Evolutionary conservation across 2,888 invertebrate species (phyloP).

Genomic region (Cecidostiba fungosa): DNA sequence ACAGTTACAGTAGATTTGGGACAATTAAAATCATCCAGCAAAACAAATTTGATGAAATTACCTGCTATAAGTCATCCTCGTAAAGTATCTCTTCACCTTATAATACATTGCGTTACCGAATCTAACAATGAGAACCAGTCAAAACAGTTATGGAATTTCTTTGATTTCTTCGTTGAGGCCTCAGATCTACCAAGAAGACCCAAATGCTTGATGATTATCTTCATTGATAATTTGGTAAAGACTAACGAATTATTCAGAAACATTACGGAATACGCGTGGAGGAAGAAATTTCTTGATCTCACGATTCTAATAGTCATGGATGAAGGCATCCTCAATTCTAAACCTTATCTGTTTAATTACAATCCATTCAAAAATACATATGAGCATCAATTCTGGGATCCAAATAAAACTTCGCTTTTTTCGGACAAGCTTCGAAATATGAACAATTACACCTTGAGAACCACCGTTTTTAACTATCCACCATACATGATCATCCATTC

Average conservation of each 20-base stretch:
- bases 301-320: background rate
- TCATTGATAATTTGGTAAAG: background rate
- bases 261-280: background rate
- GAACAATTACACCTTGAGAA: background rate
- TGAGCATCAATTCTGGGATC: background rate
- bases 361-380: background rate
- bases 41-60: background rate
- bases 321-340: background rate
- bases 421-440: background rate
- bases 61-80: background rate
- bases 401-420: background rate
- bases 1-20: background rate
- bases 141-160: background rate
- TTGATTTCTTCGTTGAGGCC: background rate
- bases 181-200: background rate
- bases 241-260: background rate
- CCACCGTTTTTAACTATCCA: background rate
- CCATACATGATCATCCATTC: background rate
- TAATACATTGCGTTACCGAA: background rate
- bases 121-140: background rate
- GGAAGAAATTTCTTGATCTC: background rate
- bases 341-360: background rate
- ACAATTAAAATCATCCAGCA: background rate
- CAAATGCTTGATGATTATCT: background rate
- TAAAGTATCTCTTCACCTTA: background rate